Evolutionary conservation across 2,113 vertebrate species (phyloP), one percentile per base, ranked within the genome.

Genomic region (Artemisiospiza belli): DNA sequence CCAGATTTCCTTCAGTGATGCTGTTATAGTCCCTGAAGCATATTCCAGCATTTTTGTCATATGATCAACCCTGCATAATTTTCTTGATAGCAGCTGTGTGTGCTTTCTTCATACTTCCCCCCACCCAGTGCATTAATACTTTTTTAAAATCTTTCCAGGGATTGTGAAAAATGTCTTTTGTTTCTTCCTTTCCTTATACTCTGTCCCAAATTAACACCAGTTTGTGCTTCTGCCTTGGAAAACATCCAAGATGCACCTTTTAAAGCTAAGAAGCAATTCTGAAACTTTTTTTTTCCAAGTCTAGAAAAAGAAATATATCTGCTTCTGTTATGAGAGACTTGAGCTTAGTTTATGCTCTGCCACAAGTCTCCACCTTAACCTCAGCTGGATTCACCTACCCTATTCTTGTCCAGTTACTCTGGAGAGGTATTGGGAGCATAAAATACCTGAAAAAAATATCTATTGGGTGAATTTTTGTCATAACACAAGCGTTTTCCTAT

Each of bases 61-160:
- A 31, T 63, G 79, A 80, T 88, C 84, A 93, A 82, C 78, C 51
- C 84, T 83, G 39, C 51, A 85, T 73, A 62, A 83, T 88, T 92
- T 93, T 76, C 59, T 83, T 74, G 59, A 95, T 90, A 95, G 78
- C 93, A 95, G 63, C 90, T 95, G 72, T 27, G 16, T 57, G 31
- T 7, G 2, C 55, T 91, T 90, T 87, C 81, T 80, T 91, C 84
- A 70, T 62, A 35, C 39, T 55, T 68, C 25, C 2, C 44, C 69
- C 24, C 43, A 39, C 37, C 28, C 37, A 74, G 85, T 61, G 44
- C 47, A 85, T 74, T 57, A 74, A 69, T 51, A 35, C 10, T 55
- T 83, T 22, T 15, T 30, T 74, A 83, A 59, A 55, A 9, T 39
- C 51, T 83, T 96, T 90, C 58, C 70, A 87, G 15, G 5, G 39